Conservation (phyloP, 2,797 vertebrate genomes). For the Coregonus sp. region DNA sequence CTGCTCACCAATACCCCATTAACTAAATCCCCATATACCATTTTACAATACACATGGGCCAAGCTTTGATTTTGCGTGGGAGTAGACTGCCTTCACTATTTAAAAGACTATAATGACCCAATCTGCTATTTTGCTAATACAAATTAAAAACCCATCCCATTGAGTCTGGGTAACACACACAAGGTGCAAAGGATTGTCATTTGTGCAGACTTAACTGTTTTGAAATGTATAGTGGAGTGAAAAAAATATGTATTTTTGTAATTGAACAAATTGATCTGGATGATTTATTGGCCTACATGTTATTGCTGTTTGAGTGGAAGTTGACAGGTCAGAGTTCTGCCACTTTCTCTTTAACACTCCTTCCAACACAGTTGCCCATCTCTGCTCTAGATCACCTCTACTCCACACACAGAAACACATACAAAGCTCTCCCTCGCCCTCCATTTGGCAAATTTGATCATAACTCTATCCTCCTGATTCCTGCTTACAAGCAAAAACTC, state of each 20-base stretch:
- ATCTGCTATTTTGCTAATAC: slow-evolving; percentile 33
- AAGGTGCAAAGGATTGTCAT: slow-evolving; percentile 17
- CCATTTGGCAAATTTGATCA: slow-evolving; percentile 27
- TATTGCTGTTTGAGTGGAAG: slow-evolving; percentile 40
- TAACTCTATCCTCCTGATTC: background rate
- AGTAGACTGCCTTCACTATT: slow-evolving; percentile 15
- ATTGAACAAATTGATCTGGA: slow-evolving; percentile 34
- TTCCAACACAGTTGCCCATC: slow-evolving; percentile 10
- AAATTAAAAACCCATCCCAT: slow-evolving; percentile 32
- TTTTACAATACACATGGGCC: slow-evolving; percentile 32
- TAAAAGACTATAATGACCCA: slow-evolving; percentile 15
- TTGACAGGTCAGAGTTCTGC: slow-evolving; percentile 35
- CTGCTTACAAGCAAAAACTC: too few species aligned
- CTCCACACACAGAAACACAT: too few species aligned
- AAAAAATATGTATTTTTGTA: background rate
- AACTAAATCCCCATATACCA: slow-evolving; percentile 27
- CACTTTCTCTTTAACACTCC: slow-evolving; percentile 23
- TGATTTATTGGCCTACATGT: slow-evolving; percentile 34
- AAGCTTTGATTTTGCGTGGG: slow-evolving; percentile 33
- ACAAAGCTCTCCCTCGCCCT: background rate
- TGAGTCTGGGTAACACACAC: background rate
- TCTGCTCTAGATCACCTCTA: too few species aligned
- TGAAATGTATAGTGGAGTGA: background rate
- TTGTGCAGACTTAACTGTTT: slow-evolving; percentile 18
- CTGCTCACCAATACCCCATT: slow-evolving; percentile 26